Evolutionary conservation across 2,113 vertebrate genomes (phyloP), one percentile per base, ranked within the genome.

Genomic region (Rhinichthys klamathensis): DNA sequence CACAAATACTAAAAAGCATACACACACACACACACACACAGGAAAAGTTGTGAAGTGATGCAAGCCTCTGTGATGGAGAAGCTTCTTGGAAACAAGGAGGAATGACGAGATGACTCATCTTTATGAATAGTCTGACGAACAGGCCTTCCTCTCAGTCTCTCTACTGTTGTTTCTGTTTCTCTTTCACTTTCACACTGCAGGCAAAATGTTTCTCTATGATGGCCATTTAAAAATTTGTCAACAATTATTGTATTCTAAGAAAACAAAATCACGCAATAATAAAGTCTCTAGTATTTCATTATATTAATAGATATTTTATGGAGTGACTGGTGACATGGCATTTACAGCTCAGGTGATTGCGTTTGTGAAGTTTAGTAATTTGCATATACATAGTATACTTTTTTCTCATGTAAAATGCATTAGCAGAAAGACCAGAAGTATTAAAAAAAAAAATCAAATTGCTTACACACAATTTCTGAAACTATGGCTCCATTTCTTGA

Each of bases 81-180:
- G 49, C 4, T 15, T 16, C 49, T n/a, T 51, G 49, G 16, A 16
- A 51, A 41, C 49, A 16, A 15, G 58, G 56, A 69, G 16, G 70
- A 54, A 58, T 73, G 63, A 32, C 23, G 30, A 79, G 74, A 84
- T 86, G 86, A 87, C 86, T 87, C 54, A 73, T 60, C 82, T 56
- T 87, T 77, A 72, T 63, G 82, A 83, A 87, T 85, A 78, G 54
- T 72, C 83, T 46, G 79, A 83, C 63, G 61, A 87, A 89, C 76
- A 83, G 74, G 74, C 74, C 79, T 83, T 41, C 61, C 80, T 56
- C 49, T 38, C n/a, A 46, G 44, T 60, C 6, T 56, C 30, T 78
- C 21, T 35, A 18, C 21, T 0, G 7, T 61, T 44, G 32, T 25
- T 44, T 61, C 25, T 46, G 32, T 25, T 44, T 61, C 25, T 46